phyloP scores from a whole-genome alignment of 2,888 invertebrate species.

The Eudasyphora cyanicolor region DNA sequence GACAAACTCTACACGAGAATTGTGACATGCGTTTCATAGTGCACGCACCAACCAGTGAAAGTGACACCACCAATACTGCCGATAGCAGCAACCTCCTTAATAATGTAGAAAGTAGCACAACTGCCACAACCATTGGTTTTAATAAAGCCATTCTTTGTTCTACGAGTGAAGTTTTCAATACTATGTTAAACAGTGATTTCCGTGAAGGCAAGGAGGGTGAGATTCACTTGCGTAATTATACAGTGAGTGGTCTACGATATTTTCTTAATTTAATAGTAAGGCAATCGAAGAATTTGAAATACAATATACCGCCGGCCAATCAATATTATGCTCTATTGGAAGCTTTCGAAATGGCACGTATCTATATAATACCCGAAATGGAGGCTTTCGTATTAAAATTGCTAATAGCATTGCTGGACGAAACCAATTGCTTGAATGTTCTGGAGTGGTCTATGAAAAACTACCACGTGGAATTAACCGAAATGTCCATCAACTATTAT shows the following conservation, averaged over 20 bases:
- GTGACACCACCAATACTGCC: not conserved
- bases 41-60: slow-evolving; percentile 58
- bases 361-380: slow-evolving; percentile 78
- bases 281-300: slow-evolving; percentile 68
- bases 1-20: slow-evolving; percentile 63
- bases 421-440: slow-evolving; percentile 75
- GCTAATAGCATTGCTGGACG: slow-evolving; percentile 74
- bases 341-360: slow-evolving; percentile 78
- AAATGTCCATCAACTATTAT: slow-evolving; percentile 79
- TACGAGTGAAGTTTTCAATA: slow-evolving; percentile 79
- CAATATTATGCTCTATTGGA: slow-evolving; percentile 76
- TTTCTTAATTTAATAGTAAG: slow-evolving; percentile 77
- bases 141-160: slow-evolving; percentile 77
- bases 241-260: slow-evolving; percentile 76
- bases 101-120: slow-evolving; percentile 52
- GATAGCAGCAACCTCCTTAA: too few relatives aligned
- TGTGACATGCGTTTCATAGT: slow-evolving; percentile 77
- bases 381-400: slow-evolving; percentile 74
- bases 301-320: slow-evolving; percentile 71
- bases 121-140: slow-evolving; percentile 71
- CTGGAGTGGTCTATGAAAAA: slow-evolving; percentile 79
- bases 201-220: slow-evolving; percentile 78
- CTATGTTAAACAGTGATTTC: slow-evolving; percentile 79
- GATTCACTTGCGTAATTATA: slow-evolving; percentile 76
- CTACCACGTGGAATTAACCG: slow-evolving; percentile 78